Evolutionary conservation across 2,797 vertebrate species (phyloP).

Genomic region (Acropternis orthonyx): DNA sequence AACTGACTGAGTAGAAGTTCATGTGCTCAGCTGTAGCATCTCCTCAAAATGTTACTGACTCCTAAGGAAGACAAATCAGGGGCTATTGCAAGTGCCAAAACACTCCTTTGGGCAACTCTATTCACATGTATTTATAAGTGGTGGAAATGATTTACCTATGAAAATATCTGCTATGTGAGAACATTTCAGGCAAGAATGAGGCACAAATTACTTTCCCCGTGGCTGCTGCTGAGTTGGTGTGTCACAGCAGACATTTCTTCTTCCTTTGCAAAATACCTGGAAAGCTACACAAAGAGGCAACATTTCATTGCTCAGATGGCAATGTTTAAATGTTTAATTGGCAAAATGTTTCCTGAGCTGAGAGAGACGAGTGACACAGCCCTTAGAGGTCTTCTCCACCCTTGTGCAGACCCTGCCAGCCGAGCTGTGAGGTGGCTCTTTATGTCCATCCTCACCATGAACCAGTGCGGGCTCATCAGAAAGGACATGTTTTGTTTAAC

Average conservation of each 20-base stretch:
- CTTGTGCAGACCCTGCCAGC: not conserved
- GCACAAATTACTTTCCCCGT: accelerated
- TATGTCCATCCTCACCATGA: not conserved
- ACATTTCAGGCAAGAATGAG: not conserved
- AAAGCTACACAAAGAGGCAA: not conserved
- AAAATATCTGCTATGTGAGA: not conserved
- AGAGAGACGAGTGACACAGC: not conserved
- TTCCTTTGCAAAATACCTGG: not conserved
- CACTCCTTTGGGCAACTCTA: not conserved
- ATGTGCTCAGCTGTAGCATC: not conserved
- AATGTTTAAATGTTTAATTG: not conserved
- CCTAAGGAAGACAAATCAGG: not conserved
- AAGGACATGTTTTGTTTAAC: not conserved
- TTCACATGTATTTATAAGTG: not conserved
- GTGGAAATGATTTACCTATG: not conserved
- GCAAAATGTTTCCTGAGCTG: not conserved
- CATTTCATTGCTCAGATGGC: not conserved
- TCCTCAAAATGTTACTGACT: not conserved
- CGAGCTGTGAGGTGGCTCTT: accelerated
- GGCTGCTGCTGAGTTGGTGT: not conserved
- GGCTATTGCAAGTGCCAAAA: not conserved
- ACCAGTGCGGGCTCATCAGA: accelerated
- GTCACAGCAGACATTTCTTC: not conserved
- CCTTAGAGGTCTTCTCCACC: not conserved
- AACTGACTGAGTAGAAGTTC: not conserved